Percentiles rank a stretch among this genome's conserved stretches.
phyloP scores from a whole-genome alignment of 2,113 vertebrate genomes.

The Dasyurus viverrinus region DNA sequence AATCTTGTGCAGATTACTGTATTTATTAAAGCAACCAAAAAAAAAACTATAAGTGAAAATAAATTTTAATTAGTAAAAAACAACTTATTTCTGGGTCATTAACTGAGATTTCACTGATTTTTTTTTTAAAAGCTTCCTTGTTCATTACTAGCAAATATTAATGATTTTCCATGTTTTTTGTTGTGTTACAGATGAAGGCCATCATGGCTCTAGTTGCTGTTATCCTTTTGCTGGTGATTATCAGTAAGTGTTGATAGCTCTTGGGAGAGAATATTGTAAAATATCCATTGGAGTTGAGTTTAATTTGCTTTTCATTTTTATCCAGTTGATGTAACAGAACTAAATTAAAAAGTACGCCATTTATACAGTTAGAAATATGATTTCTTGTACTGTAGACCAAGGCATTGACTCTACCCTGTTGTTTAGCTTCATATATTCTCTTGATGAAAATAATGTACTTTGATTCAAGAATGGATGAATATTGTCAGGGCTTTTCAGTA shows the following conservation, averaged over 20 bases:
- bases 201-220: conserved; percentile 91
- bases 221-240: conserved; percentile 93
- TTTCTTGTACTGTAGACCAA: conserved; percentile 15
- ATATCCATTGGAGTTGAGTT: background rate
- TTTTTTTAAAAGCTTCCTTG: background rate
- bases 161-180: conserved; percentile 27
- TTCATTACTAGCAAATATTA: background rate
- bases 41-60: background rate
- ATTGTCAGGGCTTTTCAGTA: background rate
- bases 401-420: background rate
- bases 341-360: background rate
- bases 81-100: background rate
- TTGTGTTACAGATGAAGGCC: conserved; percentile 92
- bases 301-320: conserved; percentile 41
- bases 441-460: background rate
- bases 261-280: background rate
- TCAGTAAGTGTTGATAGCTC: conserved; percentile 88
- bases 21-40: background rate
- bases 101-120: background rate
- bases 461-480: background rate
- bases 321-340: conserved; percentile 12
- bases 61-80: background rate
- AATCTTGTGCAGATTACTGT: background rate
- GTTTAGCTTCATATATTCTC: background rate
- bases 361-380: conserved; percentile 1